phyloP scores from a whole-genome alignment of 2,113 vertebrate species.

The Pleuronectes platessa region DNA sequence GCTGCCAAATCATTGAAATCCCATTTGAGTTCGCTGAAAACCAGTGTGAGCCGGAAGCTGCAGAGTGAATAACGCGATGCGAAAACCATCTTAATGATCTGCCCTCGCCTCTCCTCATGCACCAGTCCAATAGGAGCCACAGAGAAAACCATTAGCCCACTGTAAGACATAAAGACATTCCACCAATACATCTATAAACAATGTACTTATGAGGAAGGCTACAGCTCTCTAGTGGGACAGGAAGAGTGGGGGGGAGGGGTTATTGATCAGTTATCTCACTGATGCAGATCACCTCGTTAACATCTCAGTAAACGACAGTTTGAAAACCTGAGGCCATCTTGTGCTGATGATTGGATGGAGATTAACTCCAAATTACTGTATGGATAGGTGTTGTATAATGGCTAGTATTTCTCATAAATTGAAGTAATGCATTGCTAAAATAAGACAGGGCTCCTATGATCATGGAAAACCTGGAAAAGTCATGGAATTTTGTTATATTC shows the following conservation, averaged over 20 bases:
- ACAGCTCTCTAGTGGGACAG: conserved; percentile 11
- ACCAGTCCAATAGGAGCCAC: conserved; percentile 44
- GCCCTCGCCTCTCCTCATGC: not conserved
- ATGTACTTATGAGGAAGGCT: conserved; percentile 28
- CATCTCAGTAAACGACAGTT: conserved; percentile 12
- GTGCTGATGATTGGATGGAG: conserved; percentile 11
- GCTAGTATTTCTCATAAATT: not conserved
- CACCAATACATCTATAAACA: conserved; percentile 49
- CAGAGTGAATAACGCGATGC: conserved; percentile 27
- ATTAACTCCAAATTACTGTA: conserved; percentile 13
- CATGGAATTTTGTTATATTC: too few species aligned
- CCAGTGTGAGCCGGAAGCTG: conserved; percentile 33
- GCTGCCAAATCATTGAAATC: conserved; percentile 39
- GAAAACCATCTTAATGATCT: conserved; percentile 44
- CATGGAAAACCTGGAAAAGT: too few species aligned
- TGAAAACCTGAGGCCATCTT: not conserved
- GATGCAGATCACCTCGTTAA: conserved; percentile 45
- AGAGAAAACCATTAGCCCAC: conserved; percentile 51
- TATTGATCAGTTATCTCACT: conserved; percentile 36
- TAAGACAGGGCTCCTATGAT: too few species aligned
- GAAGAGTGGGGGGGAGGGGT: not conserved
- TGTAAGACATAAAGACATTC: conserved; percentile 44
- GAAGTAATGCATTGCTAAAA: not conserved
- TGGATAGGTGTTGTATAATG: not conserved
- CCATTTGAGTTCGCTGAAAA: conserved; percentile 30